These are phyloP conservation scores for Venustaconcha ellipsiformis DNA, from an alignment of 1,140 invertebrate species.

Conservation along the genomic window DNA sequence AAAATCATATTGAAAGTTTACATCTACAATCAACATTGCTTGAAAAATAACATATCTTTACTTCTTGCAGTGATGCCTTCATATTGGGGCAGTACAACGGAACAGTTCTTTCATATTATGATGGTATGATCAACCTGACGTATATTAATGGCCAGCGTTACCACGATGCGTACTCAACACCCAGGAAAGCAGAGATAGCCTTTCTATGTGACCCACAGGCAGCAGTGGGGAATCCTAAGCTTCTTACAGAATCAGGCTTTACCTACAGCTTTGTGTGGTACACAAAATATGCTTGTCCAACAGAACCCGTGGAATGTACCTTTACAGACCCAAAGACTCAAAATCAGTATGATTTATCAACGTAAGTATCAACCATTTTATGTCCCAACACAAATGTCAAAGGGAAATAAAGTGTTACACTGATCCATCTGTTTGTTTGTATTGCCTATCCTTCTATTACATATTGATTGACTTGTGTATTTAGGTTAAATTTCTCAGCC, in stretches of 20 bases:
- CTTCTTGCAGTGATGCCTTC: slow-evolving; percentile 33
- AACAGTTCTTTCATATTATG: slow-evolving; percentile 52
- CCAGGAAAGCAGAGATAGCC: slow-evolving; percentile 60
- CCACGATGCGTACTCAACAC: slow-evolving; percentile 38
- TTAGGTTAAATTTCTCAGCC: no score
- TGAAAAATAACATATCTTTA: background rate
- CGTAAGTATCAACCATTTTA: slow-evolving; percentile 33
- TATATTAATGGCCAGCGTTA: slow-evolving; percentile 62
- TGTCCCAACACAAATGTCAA: background rate
- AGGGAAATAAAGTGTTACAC: background rate
- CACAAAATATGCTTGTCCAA: slow-evolving; percentile 64
- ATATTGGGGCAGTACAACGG: slow-evolving; percentile 48
- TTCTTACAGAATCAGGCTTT: slow-evolving; percentile 53
- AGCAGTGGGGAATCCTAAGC: slow-evolving; percentile 57
- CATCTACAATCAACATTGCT: no score
- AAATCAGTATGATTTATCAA: slow-evolving; percentile 64
- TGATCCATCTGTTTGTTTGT: no score
- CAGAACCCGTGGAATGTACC: slow-evolving; percentile 55
- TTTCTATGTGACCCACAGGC: slow-evolving; percentile 65
- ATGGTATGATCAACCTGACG: slow-evolving; percentile 66
- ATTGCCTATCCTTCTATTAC: no score
- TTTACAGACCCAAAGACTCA: slow-evolving; percentile 46
- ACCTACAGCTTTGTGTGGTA: slow-evolving; percentile 66
- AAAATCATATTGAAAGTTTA: no score
- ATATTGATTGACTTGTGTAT: no score